Evolutionary conservation across 2,797 vertebrate species (phyloP).

Genomic region (Oreonectes daqikongensis): DNA sequence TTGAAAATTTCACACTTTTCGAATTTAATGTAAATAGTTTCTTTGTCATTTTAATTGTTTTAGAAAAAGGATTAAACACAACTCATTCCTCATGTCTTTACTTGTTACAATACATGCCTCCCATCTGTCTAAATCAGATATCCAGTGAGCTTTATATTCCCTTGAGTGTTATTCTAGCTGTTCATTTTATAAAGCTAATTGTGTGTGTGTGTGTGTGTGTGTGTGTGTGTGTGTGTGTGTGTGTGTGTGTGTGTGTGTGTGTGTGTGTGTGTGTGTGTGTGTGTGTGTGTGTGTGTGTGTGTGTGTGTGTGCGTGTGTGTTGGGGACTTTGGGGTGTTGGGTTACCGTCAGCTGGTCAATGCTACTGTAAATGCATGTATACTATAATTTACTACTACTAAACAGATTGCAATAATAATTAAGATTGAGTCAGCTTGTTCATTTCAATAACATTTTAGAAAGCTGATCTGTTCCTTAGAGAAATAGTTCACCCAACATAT

Average conservation of each 20-base stretch:
- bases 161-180: slow-evolving; percentile 84
- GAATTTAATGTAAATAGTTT: neutral
- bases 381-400: too few relatives aligned
- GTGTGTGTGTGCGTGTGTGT: slow-evolving; percentile 59
- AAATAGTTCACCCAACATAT: too few relatives aligned
- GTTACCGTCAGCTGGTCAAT: slow-evolving; percentile 87
- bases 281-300: slow-evolving; percentile 58
- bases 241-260: slow-evolving; percentile 62
- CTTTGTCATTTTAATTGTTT: neutral
- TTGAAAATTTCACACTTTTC: neutral
- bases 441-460: too few relatives aligned
- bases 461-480: too few relatives aligned
- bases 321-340: slow-evolving; percentile 75
- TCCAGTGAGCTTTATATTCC: slow-evolving; percentile 72
- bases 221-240: slow-evolving; percentile 58
- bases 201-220: slow-evolving; percentile 62
- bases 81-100: slow-evolving; percentile 34
- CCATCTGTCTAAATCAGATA: slow-evolving; percentile 59
- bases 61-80: neutral
- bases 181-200: slow-evolving; percentile 91
- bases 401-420: too few relatives aligned
- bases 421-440: too few relatives aligned
- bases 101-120: slow-evolving; percentile 10
- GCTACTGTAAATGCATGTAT: slow-evolving; percentile 76
- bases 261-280: slow-evolving; percentile 64